A percentile compares a stretch with the other conserved stretches of the same genome.
Evolutionary conservation across 2,797 vertebrate genomes (phyloP).

Genomic region (Threskiornis aethiopicus): DNA sequence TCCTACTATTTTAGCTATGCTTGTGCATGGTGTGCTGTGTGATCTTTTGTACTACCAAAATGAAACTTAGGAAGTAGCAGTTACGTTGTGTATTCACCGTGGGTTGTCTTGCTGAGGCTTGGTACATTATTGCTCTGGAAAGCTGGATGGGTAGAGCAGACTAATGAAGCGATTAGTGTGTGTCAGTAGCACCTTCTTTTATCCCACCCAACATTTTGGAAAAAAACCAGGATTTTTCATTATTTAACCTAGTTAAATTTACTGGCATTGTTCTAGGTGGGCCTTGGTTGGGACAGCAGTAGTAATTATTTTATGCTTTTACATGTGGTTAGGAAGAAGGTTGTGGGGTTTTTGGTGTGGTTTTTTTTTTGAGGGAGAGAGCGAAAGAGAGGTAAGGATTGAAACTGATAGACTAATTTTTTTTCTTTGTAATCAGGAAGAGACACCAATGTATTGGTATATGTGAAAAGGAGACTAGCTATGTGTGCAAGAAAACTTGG

Average conservation of each 20-base stretch:
- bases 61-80: neutral
- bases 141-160: neutral
- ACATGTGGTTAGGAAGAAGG: neutral
- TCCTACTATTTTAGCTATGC: neutral
- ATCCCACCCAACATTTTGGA: neutral
- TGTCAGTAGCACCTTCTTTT: neutral
- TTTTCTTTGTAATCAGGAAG: slow-evolving; percentile 79
- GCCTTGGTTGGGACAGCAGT: neutral
- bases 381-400: neutral
- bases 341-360: neutral
- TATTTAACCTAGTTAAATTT: neutral
- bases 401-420: neutral
- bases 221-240: neutral
- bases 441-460: slow-evolving; percentile 96
- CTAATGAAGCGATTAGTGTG: neutral
- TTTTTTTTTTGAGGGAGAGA: too few relatives aligned
- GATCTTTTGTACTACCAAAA: neutral
- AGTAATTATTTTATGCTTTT: neutral
- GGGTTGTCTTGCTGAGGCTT: neutral
- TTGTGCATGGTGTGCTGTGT: accelerated
- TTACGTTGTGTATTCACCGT: accelerated
- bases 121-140: neutral
- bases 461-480: slow-evolving; percentile 94
- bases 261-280: neutral
- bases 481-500: slow-evolving; percentile 98